These are phyloP conservation scores for Otus sunia DNA, from an alignment of 2,113 vertebrate genomes.

Conservation along the genomic window DNA sequence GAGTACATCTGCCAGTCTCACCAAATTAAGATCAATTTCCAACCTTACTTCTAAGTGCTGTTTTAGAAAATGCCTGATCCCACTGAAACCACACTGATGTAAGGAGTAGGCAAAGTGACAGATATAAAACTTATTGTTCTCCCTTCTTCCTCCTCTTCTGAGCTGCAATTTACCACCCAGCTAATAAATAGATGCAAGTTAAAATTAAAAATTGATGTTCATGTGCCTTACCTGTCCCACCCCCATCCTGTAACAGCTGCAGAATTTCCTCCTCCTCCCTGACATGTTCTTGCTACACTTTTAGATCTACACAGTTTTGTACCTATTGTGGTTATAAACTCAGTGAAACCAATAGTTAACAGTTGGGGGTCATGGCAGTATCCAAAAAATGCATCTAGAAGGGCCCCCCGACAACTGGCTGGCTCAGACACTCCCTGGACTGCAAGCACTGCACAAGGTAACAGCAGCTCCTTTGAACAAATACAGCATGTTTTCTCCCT, in stretches of 20 bases:
- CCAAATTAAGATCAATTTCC: slow-evolving; percentile 9
- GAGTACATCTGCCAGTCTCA: background rate
- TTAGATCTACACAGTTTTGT: background rate
- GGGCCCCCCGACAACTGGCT: background rate
- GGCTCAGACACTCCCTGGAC: background rate
- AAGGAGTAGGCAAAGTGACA: slow-evolving; percentile 44
- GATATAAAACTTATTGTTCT: slow-evolving; percentile 42
- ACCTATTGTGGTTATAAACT: background rate
- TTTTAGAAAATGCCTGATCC: slow-evolving; percentile 14
- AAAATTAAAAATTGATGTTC: slow-evolving; percentile 54
- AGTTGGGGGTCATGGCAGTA: background rate
- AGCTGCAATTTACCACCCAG: slow-evolving; percentile 47
- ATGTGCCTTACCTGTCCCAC: background rate
- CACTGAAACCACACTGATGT: slow-evolving; percentile 30
- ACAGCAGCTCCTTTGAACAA: background rate
- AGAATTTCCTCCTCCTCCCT: slow-evolving; percentile 17
- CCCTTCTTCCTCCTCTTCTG: slow-evolving; percentile 15
- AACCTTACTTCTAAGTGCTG: background rate
- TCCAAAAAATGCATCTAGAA: background rate
- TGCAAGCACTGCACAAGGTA: background rate
- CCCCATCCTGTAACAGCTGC: slow-evolving; percentile 11
- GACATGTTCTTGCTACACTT: background rate
- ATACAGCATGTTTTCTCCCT: rapidly evolving
- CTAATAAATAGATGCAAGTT: slow-evolving; percentile 53
- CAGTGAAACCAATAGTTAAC: background rate